Base-by-base conservation (phyloP, 2,797 vertebrate genomes). In the Acanthornis magna region DNA sequence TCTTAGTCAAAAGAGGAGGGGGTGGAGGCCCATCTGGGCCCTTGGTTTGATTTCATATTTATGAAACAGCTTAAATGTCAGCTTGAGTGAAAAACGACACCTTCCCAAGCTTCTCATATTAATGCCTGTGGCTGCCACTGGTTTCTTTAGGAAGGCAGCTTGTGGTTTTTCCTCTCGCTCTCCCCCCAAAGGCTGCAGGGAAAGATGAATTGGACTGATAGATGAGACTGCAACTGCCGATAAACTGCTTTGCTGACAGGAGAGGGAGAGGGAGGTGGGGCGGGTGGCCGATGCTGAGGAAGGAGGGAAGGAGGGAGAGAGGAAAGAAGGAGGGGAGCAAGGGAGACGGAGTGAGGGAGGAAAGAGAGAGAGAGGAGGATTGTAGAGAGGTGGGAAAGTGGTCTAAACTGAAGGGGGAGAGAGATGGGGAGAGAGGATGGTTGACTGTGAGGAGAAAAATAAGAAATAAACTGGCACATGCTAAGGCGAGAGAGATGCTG, bases 21-120 rank as follows among this genome's bases (percentile, higher is more conserved):
- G 97, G 97, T 68, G 97, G 97, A 91, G 96, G 97, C 95, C 97
- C 97, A 98, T 98, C 97, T 98, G 97, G 97, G 95, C 95, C 96
- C 92, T 96, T 84, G 95, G 97, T 97, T 98, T 98, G 97, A 98
- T 98, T 98, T 98, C 95, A 96, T 98, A 97, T 98, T 98, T 98
- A 97, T 97, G 97, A 98, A 98, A 98, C 96, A 97, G 96, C 97
- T 98, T 98, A 97, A 98, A 98, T 98, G 98, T 98, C 97, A 98
- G 96, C 97, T 97, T 98, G 97, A 98, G 97, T 98, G 97, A 98
- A 98, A 97, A 97, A 97, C 5, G 95, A 97, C 97, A 97, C 97
- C 97, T 97, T 98, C 97, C 85, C 93, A 91, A 85, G 96, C 93
- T 98, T 97, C 97, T 98, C 96, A 95, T 97, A 97, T 97, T 97